These are phyloP conservation scores for Laothoe populi DNA, from an alignment of 2,888 invertebrate species.

Conservation along the genomic window DNA sequence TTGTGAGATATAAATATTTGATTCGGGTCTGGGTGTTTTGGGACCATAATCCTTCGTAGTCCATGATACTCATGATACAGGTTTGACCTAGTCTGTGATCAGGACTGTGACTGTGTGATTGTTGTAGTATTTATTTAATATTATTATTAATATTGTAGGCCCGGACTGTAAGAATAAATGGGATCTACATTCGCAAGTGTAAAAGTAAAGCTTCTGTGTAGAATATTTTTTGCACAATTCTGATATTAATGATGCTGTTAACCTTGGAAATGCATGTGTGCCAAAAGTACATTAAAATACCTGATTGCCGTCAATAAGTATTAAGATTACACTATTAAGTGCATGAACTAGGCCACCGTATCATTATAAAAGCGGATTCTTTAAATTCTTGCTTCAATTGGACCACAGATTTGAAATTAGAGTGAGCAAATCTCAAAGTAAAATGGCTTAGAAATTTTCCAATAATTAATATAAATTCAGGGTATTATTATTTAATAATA, in stretches of 20 bases:
- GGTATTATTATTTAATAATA: constrained; percentile 28
- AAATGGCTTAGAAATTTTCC: background rate
- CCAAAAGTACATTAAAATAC: constrained; percentile 21
- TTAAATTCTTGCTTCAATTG: constrained; percentile 6
- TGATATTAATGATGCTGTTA: constrained; percentile 14
- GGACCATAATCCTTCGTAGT: no score
- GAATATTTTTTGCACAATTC: constrained; percentile 15
- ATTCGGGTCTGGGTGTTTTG: no score
- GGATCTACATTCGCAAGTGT: constrained; percentile 34
- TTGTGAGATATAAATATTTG: no score
- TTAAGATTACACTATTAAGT: constrained; percentile 21
- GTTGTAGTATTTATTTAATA: no score
- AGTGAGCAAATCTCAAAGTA: constrained; percentile 38
- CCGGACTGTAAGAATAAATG: background rate
- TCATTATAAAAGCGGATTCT: constrained; percentile 6
- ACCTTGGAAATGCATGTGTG: constrained; percentile 19
- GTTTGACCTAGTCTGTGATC: no score
- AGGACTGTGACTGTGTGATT: no score
- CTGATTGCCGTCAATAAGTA: constrained; percentile 13
- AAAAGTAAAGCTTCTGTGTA: constrained; percentile 35
- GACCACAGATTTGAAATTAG: constrained; percentile 49
- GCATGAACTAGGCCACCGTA: constrained; percentile 10
- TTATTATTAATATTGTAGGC: no score
- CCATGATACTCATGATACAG: no score
- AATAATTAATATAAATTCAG: background rate